Base-by-base conservation (phyloP, 2,113 vertebrate species). In the Tragelaphus scriptus region DNA sequence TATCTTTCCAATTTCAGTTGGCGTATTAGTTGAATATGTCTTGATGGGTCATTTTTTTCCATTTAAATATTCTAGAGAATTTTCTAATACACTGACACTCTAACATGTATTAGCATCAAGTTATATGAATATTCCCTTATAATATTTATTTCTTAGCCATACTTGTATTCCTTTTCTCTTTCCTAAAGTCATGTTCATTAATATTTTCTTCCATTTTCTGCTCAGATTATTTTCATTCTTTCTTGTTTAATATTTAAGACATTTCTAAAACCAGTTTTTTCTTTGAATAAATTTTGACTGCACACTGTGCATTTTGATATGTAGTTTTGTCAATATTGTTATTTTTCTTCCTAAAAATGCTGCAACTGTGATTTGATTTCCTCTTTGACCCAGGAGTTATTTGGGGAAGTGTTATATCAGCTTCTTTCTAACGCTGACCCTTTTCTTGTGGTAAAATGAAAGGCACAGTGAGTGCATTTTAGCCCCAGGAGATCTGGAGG, bases 341-440 rank as follows among this genome's bases (percentile, higher is more conserved):
- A 55, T 85, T 95, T 87, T 91, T 91, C 32, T 61, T 26, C n/a
- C 65, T 75, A 86, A 92, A 93, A 95, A 21, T 23, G 53, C 82
- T 59, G 65, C 61, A 77, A 63, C 55, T 91, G 68, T 95, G 93
- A 84, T 93, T 85, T 97, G 56, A 44, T 93, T 95, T 97, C 95
- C 95, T 96, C 51, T 97, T 95, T 98, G 86, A 90, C 68, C 6
- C 55, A 71, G 81, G 87, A 88, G 51, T 84, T 90, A 44, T 44
- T 89, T 26, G n/a, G 56, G 82, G n/a, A 93, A 95, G 77, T 87
- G 81, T 95, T 88, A 89, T 77, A 49, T 97, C 96, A 89, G 90
- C 65, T 75, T 26, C 59, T 96, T 88, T 92, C 65, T 81, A 36
- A 85, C 47, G 79, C 44, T 88, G 91, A 81, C 61, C 36, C 0